phyloP scores from a whole-genome alignment of 1,140 invertebrate genomes.

The Aporrectodea caliginosa region DNA sequence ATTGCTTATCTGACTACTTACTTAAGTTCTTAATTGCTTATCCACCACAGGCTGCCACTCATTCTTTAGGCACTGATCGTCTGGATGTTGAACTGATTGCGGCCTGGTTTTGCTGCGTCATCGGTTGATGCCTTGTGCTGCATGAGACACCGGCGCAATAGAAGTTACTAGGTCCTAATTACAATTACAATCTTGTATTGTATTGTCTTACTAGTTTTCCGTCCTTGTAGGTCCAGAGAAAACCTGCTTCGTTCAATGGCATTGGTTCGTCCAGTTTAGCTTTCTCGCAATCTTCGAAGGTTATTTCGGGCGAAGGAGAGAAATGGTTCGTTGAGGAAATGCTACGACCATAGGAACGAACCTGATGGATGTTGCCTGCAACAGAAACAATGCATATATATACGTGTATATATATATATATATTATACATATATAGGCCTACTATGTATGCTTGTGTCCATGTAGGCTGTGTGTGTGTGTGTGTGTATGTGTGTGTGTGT shows the following conservation, averaged over 20 bases:
- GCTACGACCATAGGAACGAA: constrained; percentile 51
- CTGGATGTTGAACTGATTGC: no score
- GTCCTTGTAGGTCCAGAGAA: constrained; percentile 31
- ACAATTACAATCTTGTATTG: no score
- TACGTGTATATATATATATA: not conserved
- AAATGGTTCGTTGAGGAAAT: constrained; percentile 49
- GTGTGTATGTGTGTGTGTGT: not conserved
- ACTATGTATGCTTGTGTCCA: not conserved
- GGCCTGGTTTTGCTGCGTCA: no score
- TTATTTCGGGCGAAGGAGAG: constrained; percentile 38
- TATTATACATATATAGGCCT: not conserved
- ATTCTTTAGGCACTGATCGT: no score
- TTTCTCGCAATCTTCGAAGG: constrained; percentile 40
- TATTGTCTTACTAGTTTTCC: constrained; percentile 28
- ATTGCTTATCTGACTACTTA: no score
- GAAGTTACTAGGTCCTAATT: no score
- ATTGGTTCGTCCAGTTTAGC: constrained; percentile 17
- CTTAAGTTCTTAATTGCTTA: no score
- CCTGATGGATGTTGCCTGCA: constrained; percentile 51
- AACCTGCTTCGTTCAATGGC: constrained; percentile 18
- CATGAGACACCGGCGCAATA: no score
- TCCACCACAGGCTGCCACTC: no score
- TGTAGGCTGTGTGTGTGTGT: not conserved
- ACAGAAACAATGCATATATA: not conserved
- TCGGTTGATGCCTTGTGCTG: no score